These are phyloP conservation scores for Athene cunicularia DNA, from an alignment of 2,113 vertebrate species.

Conservation along the genomic window DNA sequence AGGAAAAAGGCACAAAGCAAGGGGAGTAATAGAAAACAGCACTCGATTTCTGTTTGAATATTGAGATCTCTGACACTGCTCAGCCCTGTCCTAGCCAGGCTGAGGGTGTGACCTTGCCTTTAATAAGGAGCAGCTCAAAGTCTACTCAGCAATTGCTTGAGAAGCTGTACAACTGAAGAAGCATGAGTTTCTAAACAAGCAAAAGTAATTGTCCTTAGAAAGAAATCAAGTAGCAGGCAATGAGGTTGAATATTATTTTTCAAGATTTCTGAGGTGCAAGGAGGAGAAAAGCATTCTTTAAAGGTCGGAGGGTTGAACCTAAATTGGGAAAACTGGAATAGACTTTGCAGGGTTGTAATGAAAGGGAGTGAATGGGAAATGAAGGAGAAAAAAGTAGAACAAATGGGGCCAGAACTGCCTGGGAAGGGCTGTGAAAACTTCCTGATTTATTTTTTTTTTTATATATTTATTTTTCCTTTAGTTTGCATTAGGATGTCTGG, in stretches of 20 bases:
- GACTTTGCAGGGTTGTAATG: not conserved
- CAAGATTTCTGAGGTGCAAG: not conserved
- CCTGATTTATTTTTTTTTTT: accelerated
- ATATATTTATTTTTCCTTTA: not conserved
- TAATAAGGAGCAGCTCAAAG: not conserved
- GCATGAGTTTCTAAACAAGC: not conserved
- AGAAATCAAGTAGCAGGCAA: not conserved
- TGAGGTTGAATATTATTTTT: not conserved
- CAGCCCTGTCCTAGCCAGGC: not conserved
- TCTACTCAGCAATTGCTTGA: not conserved
- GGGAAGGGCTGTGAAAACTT: not conserved
- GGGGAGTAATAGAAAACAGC: not conserved
- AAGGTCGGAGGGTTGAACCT: not conserved
- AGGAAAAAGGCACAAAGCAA: not conserved
- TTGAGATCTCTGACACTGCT: not conserved
- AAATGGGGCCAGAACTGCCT: not conserved
- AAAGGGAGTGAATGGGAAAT: not conserved
- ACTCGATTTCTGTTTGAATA: not conserved
- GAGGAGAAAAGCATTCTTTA: not conserved
- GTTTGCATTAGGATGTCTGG: not conserved
- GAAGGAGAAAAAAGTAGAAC: not conserved
- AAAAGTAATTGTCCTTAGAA: not conserved
- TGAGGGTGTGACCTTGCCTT: not conserved
- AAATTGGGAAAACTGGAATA: not conserved
- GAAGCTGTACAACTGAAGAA: not conserved